Conservation (phyloP, 2,113 vertebrate genomes). For the Prochilodus magdalenae region DNA sequence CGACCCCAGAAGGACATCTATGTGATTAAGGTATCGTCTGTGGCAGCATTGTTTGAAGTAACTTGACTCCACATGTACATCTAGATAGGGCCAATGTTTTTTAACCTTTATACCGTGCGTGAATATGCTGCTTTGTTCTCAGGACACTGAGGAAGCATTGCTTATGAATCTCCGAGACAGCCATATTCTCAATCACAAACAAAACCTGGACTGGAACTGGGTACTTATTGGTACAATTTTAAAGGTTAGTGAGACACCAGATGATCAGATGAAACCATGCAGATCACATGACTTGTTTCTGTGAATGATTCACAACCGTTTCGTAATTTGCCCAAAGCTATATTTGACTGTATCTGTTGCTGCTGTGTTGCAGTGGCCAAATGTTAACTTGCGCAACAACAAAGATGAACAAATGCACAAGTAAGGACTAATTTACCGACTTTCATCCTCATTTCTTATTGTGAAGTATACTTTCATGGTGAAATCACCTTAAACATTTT, state of each 20-base stretch:
- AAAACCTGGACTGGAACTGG: constrained; percentile 99
- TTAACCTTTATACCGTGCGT: constrained; percentile 4
- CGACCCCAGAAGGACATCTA: constrained; percentile 93
- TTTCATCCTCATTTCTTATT: neutral
- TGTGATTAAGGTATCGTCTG: constrained; percentile 86
- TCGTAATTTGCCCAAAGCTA: constrained; percentile 37
- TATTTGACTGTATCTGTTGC: constrained; percentile 61
- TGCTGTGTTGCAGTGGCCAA: constrained; percentile 88
- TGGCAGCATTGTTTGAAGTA: neutral
- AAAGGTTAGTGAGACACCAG: constrained; percentile 79
- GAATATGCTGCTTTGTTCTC: constrained; percentile 32
- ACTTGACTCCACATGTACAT: neutral
- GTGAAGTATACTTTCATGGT: neutral
- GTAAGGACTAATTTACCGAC: constrained; percentile 71
- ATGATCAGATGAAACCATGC: neutral
- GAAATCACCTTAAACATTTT: neutral
- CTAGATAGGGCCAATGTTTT: neutral
- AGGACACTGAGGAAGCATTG: constrained; percentile 97
- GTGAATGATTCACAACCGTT: neutral
- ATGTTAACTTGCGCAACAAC: constrained; percentile 94
- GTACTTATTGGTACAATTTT: constrained; percentile 95
- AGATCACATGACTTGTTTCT: neutral
- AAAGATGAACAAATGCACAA: constrained; percentile 98
- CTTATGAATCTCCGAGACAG: constrained; percentile 93
- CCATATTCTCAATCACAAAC: constrained; percentile 96